Evolutionary conservation across 2,797 vertebrate species (phyloP).

Genomic region (Scarus forsteni): DNA sequence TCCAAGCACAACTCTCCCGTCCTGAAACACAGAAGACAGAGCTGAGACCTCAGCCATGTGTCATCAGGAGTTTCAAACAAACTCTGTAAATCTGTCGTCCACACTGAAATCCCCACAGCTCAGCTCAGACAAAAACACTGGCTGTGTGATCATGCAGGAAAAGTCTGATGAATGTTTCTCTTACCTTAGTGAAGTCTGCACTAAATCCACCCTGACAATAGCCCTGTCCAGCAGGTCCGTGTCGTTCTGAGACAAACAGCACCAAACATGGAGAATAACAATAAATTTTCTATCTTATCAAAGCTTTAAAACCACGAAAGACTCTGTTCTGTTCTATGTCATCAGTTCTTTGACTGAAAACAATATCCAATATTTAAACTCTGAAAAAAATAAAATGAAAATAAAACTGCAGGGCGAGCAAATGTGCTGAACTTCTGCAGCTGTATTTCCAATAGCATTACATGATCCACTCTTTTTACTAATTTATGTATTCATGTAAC

Average conservation of each 20-base stretch:
- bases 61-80: conserved; percentile 39
- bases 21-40: conserved; percentile 74
- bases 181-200: conserved; percentile 92
- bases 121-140: conserved; percentile 16
- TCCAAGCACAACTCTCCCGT: conserved; percentile 88
- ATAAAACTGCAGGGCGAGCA: background rate
- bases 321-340: conserved; percentile 4
- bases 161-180: conserved; percentile 33
- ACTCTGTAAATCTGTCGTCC: conserved; percentile 30
- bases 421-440: background rate
- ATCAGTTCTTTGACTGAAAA: background rate
- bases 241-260: conserved; percentile 79
- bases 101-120: conserved; percentile 20
- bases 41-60: conserved; percentile 20
- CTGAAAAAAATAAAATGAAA: conserved; percentile 6
- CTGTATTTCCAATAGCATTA: background rate
- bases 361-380: background rate
- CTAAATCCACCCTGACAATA: conserved; percentile 93
- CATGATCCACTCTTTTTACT: background rate
- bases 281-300: conserved; percentile 3
- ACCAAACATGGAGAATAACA: conserved; percentile 27
- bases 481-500: background rate
- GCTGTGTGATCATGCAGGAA: conserved; percentile 33
- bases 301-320: background rate
- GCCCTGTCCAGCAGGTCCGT: conserved; percentile 86